Base-by-base conservation (phyloP, 2,113 vertebrate genomes). In the Oncorhynchus keta region DNA sequence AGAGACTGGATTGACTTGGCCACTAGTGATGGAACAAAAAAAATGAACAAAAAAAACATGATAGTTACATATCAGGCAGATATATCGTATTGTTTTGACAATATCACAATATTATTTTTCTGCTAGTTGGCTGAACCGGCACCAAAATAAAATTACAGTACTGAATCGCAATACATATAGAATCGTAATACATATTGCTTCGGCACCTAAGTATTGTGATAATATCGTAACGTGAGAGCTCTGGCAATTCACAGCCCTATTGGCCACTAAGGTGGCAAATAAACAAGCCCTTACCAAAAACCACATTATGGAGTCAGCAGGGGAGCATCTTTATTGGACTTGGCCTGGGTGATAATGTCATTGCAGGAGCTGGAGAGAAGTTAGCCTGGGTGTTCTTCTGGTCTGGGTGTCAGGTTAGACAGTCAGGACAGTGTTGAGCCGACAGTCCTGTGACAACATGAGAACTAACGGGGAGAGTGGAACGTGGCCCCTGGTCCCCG, bases 271-370 rank as follows among this genome's bases (percentile, higher is more conserved):
- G 30, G 32, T n/a, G 66, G 14, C 26, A 30, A 67, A 67, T 67
- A 39, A 39, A 68, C 30, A 68, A 3, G 18, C 8, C 20, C 30
- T 68, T 68, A 73, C 65, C 35, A 73, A 70, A 70, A 66, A 67
- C 26, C 65, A 66, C 71, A 65, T 55, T 18, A 18, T 30, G 26
- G 11, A 39, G 32, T 68, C 66, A 68, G 66, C 66, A 32, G 66
- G 32, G 16, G 13, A 9, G 5, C 28, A 28, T 55, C 16, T 55
- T 55, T 14, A 16, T 2, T 14, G 65, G 65, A 30, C 20, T 35
- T 32, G 30, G 14, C 16, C 5, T 2, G 14, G 12, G 30, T 68
- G 5, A 72, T 71, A 67, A 30, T 26, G 26, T 66, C 28, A 35
- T 68, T 74, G 18, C 22, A 61, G 55, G 67, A 71, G 70, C 16